A percentile compares a stretch with the other conserved stretches of the same genome.
phyloP scores from a whole-genome alignment of 2,113 vertebrate species.

The Cyanocitta stelleri region DNA sequence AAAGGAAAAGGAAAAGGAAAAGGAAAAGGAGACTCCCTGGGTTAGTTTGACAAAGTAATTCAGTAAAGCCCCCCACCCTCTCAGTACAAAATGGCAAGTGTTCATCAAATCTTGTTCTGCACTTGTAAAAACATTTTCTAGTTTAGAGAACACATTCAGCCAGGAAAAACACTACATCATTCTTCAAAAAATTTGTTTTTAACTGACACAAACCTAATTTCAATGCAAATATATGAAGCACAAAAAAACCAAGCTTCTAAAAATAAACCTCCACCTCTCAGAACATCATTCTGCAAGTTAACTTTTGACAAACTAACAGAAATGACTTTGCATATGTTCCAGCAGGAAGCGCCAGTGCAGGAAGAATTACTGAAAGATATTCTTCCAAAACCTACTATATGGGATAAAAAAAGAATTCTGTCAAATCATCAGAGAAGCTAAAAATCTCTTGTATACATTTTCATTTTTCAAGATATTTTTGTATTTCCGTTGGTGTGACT shows the following conservation, averaged over 20 bases:
- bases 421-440: background rate
- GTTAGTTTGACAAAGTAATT: background rate
- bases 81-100: background rate
- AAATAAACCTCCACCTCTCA: background rate
- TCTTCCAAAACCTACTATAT: background rate
- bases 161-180: background rate
- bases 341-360: background rate
- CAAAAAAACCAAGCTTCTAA: background rate
- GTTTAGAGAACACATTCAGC: background rate
- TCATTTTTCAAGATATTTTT: background rate
- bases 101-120: background rate
- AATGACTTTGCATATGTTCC: background rate
- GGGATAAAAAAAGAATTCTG: background rate
- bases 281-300: background rate
- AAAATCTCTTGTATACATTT: background rate
- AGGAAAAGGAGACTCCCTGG: background rate
- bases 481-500: background rate
- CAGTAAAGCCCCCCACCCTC: accelerated
- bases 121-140: background rate
- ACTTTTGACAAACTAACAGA: background rate
- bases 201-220: background rate
- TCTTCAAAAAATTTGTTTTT: background rate
- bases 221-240: background rate
- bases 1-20: background rate
- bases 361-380: background rate